These are phyloP conservation scores for Zaprionus davidi DNA, from an alignment of 1,140 invertebrate species.

Conservation along the genomic window DNA sequence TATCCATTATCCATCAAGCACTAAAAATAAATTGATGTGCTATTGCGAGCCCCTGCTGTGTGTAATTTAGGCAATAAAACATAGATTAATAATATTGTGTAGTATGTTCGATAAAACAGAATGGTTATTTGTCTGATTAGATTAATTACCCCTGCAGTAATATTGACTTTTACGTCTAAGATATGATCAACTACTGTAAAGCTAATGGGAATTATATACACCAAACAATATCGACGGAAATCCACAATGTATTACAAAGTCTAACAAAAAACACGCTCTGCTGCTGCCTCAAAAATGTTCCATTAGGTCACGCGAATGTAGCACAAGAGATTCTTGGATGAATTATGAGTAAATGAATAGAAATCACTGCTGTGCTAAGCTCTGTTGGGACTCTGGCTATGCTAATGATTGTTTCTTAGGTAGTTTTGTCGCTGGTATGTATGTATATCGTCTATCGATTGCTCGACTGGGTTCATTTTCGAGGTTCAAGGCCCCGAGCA, in stretches of 20 bases:
- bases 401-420: slow-evolving; percentile 20
- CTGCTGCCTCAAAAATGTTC: slow-evolving; percentile 6
- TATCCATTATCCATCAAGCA: background rate
- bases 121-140: background rate
- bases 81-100: background rate
- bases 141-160: background rate
- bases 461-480: slow-evolving; percentile 9
- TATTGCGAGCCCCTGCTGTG: background rate
- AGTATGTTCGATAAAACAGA: background rate
- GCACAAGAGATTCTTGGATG: slow-evolving; percentile 12
- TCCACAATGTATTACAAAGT: slow-evolving; percentile 11
- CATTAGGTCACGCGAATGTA: slow-evolving; percentile 30
- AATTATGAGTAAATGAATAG: slow-evolving; percentile 15
- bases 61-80: slow-evolving; percentile 1
- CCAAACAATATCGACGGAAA: background rate
- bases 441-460: slow-evolving; percentile 30
- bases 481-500: slow-evolving; percentile 50
- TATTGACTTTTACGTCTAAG: background rate
- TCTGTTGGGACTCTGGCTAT: slow-evolving; percentile 2
- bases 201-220: background rate
- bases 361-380: slow-evolving; percentile 28
- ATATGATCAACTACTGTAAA: background rate
- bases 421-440: slow-evolving; percentile 14
- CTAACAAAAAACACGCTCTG: background rate
- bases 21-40: background rate